Conservation (phyloP, 2,888 invertebrate genomes). For the Clanis bilineata region DNA sequence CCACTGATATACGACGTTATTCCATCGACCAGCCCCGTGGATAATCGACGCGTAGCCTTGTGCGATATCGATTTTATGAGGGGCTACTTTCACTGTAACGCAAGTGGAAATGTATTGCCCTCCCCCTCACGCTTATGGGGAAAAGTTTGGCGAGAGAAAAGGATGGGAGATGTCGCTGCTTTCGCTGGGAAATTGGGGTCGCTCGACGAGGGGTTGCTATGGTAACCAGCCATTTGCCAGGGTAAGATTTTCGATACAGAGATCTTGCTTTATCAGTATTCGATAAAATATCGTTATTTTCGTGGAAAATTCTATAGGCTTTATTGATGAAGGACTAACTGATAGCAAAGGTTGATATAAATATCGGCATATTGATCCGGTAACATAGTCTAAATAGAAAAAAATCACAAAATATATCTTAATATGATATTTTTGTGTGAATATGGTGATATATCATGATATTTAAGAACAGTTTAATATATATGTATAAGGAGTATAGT, state of each 20-base stretch:
- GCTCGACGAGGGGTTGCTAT: constrained; percentile 63
- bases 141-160: constrained; percentile 12
- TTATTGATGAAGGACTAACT: too few species aligned
- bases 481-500: too few species aligned
- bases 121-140: constrained; percentile 41
- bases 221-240: constrained; percentile 59
- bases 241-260: constrained; percentile 74
- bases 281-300: constrained; percentile 44
- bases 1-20: constrained; percentile 32
- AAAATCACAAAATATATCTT: neutral
- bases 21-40: constrained; percentile 47
- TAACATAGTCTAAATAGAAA: neutral
- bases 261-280: constrained; percentile 60
- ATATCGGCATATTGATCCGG: neutral
- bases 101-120: constrained; percentile 30
- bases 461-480: too few species aligned
- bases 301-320: neutral
- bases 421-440: too few species aligned
- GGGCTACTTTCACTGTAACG: constrained; percentile 56
- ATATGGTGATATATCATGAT: too few species aligned
- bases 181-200: constrained; percentile 37
- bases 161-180: neutral
- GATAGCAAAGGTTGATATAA: too few species aligned
- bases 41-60: constrained; percentile 83
- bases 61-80: constrained; percentile 81